These are phyloP conservation scores for Marcusenius ussheri DNA, from an alignment of 2,113 vertebrate genomes.

Conservation along the genomic window DNA sequence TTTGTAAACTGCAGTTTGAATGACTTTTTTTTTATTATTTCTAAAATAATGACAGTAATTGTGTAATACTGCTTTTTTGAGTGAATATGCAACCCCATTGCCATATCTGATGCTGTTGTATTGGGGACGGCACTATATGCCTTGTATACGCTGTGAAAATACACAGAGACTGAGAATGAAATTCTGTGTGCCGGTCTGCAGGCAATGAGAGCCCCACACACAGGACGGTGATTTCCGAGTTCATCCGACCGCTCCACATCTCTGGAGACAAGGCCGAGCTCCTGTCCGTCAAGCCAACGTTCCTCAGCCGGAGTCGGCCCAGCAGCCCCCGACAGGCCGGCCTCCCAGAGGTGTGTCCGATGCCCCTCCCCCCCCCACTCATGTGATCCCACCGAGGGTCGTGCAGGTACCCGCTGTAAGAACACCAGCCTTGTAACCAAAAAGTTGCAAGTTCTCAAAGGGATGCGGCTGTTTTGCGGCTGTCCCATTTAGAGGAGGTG, in stretches of 20 bases:
- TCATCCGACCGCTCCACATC: conserved; percentile 72
- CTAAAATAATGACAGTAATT: background rate
- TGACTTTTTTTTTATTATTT: background rate
- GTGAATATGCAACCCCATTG: background rate
- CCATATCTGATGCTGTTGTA: background rate
- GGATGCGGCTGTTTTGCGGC: background rate
- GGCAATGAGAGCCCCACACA: conserved; percentile 73
- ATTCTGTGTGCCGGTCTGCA: conserved; percentile 45
- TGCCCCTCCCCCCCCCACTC: background rate
- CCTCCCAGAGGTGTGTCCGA: conserved; percentile 70
- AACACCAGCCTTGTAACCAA: background rate
- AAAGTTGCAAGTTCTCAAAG: background rate
- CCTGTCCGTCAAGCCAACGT: conserved; percentile 74
- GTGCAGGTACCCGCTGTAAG: background rate
- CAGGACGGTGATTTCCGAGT: conserved; percentile 74
- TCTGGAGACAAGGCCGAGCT: conserved; percentile 76
- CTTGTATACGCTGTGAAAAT: background rate
- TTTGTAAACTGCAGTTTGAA: background rate
- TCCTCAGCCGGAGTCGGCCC: conserved; percentile 66
- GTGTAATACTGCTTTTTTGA: background rate
- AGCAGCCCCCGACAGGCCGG: conserved; percentile 70
- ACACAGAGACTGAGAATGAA: too few species aligned
- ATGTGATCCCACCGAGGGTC: background rate
- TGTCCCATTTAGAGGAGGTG: background rate
- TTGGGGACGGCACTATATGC: too few species aligned